phyloP scores from a whole-genome alignment of 2,888 invertebrate genomes.

The Trachelus iudaicus region DNA sequence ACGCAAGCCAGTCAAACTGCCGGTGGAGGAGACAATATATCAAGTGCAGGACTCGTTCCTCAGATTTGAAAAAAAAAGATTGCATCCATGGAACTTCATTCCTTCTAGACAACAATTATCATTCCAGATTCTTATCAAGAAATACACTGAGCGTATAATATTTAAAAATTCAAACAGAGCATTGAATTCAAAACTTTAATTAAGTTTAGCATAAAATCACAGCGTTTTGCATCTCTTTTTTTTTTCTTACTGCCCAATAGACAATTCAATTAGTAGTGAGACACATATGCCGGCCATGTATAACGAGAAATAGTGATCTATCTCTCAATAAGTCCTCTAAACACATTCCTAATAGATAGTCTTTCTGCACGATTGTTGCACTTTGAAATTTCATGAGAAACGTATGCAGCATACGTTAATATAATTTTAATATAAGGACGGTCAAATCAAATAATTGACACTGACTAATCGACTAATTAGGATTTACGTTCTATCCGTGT shows the following conservation, averaged over 20 bases:
- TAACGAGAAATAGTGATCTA: background rate
- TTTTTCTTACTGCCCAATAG: background rate
- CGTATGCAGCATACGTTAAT: background rate
- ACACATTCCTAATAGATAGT: background rate
- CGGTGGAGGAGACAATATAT: constrained; percentile 89
- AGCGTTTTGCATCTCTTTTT: background rate
- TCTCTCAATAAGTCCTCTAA: background rate
- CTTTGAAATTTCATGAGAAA: background rate
- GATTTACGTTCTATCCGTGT: background rate
- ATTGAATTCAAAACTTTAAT: background rate
- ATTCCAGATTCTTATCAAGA: background rate
- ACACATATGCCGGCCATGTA: background rate
- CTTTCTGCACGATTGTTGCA: background rate
- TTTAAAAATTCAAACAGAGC: background rate
- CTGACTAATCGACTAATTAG: background rate
- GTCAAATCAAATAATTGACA: background rate
- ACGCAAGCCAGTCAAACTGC: constrained; percentile 84
- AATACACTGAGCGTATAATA: background rate
- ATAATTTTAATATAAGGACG: no score
- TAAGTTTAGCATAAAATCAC: background rate
- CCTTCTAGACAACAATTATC: background rate
- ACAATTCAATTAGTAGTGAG: background rate
- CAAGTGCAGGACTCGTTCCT: constrained; percentile 85
- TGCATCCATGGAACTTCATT: background rate
- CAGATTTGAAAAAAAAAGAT: constrained; percentile 68